Conservation (phyloP, 1,140 invertebrate genomes). For the Lordiphosa collinella region DNA sequence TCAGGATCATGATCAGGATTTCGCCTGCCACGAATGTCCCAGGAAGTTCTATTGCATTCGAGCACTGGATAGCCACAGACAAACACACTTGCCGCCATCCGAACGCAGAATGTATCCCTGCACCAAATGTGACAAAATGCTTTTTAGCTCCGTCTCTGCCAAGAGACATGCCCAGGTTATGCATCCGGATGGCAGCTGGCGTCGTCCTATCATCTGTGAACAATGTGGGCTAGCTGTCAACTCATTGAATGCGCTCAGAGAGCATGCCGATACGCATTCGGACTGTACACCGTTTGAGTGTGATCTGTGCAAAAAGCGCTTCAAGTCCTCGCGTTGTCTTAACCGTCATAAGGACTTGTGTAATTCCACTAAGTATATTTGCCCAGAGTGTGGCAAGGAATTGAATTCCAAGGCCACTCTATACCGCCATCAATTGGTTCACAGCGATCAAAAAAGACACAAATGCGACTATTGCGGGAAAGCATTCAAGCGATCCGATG, state of each 20-base stretch:
- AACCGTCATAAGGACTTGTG: slow-evolving; percentile 79
- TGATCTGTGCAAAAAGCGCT: slow-evolving; percentile 80
- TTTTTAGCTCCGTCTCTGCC: slow-evolving; percentile 51
- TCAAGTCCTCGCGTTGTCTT: slow-evolving; percentile 57
- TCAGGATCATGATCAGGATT: slow-evolving; percentile 39
- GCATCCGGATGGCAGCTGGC: slow-evolving; percentile 79
- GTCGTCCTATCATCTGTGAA: slow-evolving; percentile 79
- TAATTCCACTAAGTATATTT: slow-evolving; percentile 80
- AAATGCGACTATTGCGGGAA: slow-evolving; percentile 78
- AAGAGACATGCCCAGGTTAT: slow-evolving; percentile 78
- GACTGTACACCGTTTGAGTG: slow-evolving; percentile 80
- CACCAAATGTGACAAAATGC: slow-evolving; percentile 62
- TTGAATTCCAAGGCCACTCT: slow-evolving; percentile 80
- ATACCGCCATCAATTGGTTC: slow-evolving; percentile 80
- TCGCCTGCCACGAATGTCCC: slow-evolving; percentile 38
- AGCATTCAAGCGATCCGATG: slow-evolving; percentile 74
- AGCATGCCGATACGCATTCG: slow-evolving; percentile 80
- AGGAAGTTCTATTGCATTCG: slow-evolving; percentile 37
- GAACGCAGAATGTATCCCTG: slow-evolving; percentile 49
- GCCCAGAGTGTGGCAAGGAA: slow-evolving; percentile 80
- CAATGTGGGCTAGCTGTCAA: slow-evolving; percentile 79
- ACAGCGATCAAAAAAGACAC: slow-evolving; percentile 79
- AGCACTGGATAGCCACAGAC: slow-evolving; percentile 38
- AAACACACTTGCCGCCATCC: slow-evolving; percentile 46
- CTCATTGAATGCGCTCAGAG: slow-evolving; percentile 79